These are phyloP conservation scores for Pogonognathellus flavescens DNA, from an alignment of 1,140 invertebrate genomes.

Conservation along the genomic window DNA sequence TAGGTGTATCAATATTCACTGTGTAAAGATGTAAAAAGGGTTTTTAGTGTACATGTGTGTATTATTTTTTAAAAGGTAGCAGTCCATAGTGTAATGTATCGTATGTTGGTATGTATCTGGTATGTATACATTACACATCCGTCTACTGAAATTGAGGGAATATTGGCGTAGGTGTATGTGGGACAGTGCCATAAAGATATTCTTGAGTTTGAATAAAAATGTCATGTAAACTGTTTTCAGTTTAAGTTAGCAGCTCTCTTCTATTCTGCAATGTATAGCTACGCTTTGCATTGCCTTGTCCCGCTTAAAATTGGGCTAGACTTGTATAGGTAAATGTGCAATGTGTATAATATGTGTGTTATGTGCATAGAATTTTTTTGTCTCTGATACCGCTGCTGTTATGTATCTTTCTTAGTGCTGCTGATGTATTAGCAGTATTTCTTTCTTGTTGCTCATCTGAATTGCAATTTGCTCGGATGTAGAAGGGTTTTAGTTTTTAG, in stretches of 20 bases:
- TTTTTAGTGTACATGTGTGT: neutral
- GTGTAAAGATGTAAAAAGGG: no score
- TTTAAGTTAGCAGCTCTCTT: no score
- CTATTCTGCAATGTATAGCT: neutral
- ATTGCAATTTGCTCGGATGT: neutral
- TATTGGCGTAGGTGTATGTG: slow-evolving; percentile 30
- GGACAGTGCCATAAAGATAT: slow-evolving; percentile 35
- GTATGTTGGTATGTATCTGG: neutral
- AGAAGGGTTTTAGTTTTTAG: no score
- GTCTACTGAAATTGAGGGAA: neutral
- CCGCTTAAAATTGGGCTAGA: slow-evolving; percentile 14
- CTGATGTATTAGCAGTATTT: no score
- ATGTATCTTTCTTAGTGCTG: no score
- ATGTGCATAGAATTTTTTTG: neutral
- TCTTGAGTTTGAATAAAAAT: neutral
- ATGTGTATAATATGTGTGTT: neutral
- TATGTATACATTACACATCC: neutral
- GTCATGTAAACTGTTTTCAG: neutral
- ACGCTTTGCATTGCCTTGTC: slow-evolving; percentile 7
- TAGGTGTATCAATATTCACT: no score
- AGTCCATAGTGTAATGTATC: neutral
- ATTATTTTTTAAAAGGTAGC: neutral
- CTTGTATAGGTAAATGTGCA: neutral
- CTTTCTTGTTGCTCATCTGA: no score
- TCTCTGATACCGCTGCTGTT: no score